Conservation (phyloP, 1,140 invertebrate genomes). For the Acarapis woodi region DNA sequence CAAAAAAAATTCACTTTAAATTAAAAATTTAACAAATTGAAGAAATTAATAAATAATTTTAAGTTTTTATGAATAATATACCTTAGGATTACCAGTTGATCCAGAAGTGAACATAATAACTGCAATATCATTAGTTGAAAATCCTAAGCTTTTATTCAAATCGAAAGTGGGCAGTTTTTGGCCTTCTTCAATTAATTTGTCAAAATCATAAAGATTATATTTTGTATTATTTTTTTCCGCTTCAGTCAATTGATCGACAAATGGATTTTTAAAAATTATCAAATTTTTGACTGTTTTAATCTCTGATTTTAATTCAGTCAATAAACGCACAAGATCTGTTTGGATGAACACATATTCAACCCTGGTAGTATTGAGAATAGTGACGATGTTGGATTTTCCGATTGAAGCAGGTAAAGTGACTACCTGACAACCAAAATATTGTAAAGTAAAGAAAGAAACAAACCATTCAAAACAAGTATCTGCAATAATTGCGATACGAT, state of each 20-base stretch:
- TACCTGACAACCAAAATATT: neutral
- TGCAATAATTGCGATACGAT: neutral
- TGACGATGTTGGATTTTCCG: neutral
- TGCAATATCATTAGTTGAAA: slow-evolving; percentile 2
- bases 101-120: slow-evolving; percentile 91
- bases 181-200: neutral
- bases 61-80: too few relatives aligned
- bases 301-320: neutral
- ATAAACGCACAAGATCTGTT: too few relatives aligned
- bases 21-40: too few relatives aligned
- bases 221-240: too few relatives aligned
- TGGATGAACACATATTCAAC: neutral
- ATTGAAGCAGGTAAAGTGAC: neutral
- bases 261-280: neutral
- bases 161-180: too few relatives aligned
- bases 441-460: neutral
- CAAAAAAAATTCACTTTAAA: too few relatives aligned
- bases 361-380: neutral
- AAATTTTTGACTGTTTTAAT: neutral
- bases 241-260: neutral
- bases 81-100: slow-evolving; percentile 63
- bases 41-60: too few relatives aligned
- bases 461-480: neutral
- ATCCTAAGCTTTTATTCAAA: too few relatives aligned
- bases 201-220: too few relatives aligned